Base-by-base conservation (phyloP, 2,888 invertebrate species). In the Apoda limacodes region DNA sequence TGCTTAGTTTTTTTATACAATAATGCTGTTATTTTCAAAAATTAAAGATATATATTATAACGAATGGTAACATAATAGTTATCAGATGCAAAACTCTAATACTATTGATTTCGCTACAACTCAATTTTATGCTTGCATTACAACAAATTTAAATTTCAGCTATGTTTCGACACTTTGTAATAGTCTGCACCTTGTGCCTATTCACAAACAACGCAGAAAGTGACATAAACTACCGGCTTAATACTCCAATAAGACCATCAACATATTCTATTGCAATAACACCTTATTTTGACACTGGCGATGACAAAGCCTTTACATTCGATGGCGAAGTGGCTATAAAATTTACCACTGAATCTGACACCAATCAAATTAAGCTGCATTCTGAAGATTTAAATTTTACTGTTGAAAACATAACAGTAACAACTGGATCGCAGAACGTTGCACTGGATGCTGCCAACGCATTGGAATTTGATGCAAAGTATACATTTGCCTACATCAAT, bases 231-330 rank as follows among this genome's bases (percentile, higher is more conserved):
- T 71, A 74, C 30, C 55, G 76, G 26, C 49, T 80, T 2, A 69
- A 74, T 32, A 62, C 64, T 1, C 50, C 62, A 0, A 64, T 88
- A 2, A 46, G 43, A 4, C 88, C 88, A 0, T 55, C 49, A 3
- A 55, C 61, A 2, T 89, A 88, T 41, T 60, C 74, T 1, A 59
- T 88, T 2, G 48, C 60, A 0, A 56, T 88, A 3, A 67, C 60
- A 1, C 85, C 86, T 1, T 72, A 82, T 39, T 74, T 86, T 4
- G 60, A 78, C 3, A 74, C 75, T 1, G 57, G 53, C 2, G 55
- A 74, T 27, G 56, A 51, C 0, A 55, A 39, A 21, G 60, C 56
- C 0, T 83, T 83, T 41, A 70, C 64, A 0, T 84, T 83, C 35
- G 55, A 65, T 3, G 85, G 84, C 7, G 60, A 57, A 43, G 76